Evolutionary conservation across 2,113 vertebrate species (phyloP).

Genomic region (Phalacrocorax carbo): DNA sequence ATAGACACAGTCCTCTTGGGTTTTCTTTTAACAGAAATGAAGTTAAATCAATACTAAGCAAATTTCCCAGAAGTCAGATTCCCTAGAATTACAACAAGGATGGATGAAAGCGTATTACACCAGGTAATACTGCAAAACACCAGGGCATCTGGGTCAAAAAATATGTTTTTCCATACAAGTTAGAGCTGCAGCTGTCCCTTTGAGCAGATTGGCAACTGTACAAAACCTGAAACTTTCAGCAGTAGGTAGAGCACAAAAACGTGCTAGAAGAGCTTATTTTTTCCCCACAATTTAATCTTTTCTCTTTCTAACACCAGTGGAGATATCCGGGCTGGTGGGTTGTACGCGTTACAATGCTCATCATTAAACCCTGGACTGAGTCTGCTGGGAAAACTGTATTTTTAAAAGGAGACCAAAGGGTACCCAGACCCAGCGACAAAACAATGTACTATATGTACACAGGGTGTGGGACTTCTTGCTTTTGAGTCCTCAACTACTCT

Average conservation of each 20-base stretch:
- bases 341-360: accelerated
- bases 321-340: background rate
- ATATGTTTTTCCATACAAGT: background rate
- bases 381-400: background rate
- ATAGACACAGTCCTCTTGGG: background rate
- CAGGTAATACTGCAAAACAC: background rate
- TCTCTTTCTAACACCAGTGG: background rate
- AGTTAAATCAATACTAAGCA: constrained; percentile 23
- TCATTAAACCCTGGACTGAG: background rate
- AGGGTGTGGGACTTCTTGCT: background rate
- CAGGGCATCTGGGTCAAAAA: background rate
- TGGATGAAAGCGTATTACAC: background rate
- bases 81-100: background rate
- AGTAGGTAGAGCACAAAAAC: background rate
- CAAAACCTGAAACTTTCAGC: background rate
- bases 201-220: background rate
- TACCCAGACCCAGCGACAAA: background rate
- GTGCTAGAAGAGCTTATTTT: accelerated
- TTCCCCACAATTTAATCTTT: background rate
- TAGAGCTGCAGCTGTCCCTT: background rate
- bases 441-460: accelerated
- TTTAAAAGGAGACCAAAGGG: background rate
- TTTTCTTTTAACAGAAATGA: background rate
- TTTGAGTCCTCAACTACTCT: background rate
- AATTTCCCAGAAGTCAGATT: background rate